Percentiles rank a stretch among this genome's conserved stretches.
phyloP scores from a whole-genome alignment of 2,113 vertebrate genomes.

The Melanerpes formicivorus region DNA sequence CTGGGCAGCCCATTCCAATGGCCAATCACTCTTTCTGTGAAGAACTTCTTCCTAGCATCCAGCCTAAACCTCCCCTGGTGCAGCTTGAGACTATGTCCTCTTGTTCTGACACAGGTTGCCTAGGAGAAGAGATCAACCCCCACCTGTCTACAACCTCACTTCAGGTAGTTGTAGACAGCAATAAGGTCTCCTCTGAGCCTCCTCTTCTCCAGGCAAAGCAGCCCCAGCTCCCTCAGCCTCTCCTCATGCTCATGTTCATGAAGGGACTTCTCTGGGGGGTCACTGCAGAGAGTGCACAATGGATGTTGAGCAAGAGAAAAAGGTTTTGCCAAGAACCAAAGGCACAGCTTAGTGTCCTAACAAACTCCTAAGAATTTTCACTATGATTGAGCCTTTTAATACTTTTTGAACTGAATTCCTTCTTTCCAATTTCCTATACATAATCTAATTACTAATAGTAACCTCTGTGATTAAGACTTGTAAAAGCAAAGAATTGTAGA shows the following conservation, averaged over 20 bases:
- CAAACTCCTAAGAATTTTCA: background rate
- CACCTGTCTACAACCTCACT: too few species aligned
- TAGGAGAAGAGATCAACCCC: too few species aligned
- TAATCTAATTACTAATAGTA: background rate
- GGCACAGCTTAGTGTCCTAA: background rate
- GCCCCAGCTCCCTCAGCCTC: too few species aligned
- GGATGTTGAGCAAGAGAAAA: background rate
- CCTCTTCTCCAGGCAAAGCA: too few species aligned
- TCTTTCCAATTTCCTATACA: background rate
- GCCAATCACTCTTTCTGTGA: too few species aligned
- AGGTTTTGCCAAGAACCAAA: background rate
- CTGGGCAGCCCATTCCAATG: too few species aligned
- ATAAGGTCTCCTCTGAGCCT: too few species aligned
- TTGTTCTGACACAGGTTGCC: too few species aligned
- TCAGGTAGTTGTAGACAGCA: too few species aligned
- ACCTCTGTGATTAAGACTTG: background rate
- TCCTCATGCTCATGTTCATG: background rate
- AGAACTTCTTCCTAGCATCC: too few species aligned
- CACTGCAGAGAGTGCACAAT: background rate
- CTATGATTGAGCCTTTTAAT: background rate
- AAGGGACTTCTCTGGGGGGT: background rate
- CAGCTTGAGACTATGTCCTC: too few species aligned
- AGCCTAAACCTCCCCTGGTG: too few species aligned
- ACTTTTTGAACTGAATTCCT: background rate
- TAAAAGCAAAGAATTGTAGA: background rate